Evolutionary conservation across 2,797 vertebrate species (phyloP), one percentile per base, ranked within the genome.

Genomic region (Pseudochirops cupreus): DNA sequence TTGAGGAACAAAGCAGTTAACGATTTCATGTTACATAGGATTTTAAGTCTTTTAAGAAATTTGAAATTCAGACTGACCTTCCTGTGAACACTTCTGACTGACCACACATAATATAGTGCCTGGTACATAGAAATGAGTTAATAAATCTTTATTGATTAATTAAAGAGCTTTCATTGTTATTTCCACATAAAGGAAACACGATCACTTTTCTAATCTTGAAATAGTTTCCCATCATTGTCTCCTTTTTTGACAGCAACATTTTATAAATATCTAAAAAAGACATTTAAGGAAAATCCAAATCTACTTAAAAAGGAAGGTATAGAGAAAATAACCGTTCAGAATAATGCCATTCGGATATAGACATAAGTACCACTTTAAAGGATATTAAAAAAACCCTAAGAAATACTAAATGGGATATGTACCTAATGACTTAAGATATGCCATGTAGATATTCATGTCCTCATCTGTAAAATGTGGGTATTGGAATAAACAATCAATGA

Each of bases 281-380:
- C 94, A 95, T 59, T 96, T 95, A 95, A 96, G 90, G 93, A 92
- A 97, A 97, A 91, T 93, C 29, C 92, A 96, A 94, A 91, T 98
- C 53, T 92, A 28, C 1, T 57, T 91, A 52, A 91, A 96, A 96
- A 97, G 53, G 57, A 96, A 97, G 16, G 95, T 28, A 50, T 56
- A 91, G 53, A 93, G 92, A 91, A 67, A 94, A 46, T 92, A 91
- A 95, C 53, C 39, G 95, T 95, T 18, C 24, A 92, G 58, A 96
- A 28, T 3, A 89, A 1, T 13, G 13, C 1, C 74, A 52, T 93
- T 59, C 12, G 96, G 56, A 56, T 50, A 33, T 89, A 28, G 53
- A 13, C 57, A 56, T n/a, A 92, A 95, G 54, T 24, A 54, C 28
- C 21, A 54, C 57, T 91, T 56, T 93, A 94, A 58, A 92, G 2